phyloP scores from a whole-genome alignment of 1,140 invertebrate species.

The Centruroides sculpturatus region DNA sequence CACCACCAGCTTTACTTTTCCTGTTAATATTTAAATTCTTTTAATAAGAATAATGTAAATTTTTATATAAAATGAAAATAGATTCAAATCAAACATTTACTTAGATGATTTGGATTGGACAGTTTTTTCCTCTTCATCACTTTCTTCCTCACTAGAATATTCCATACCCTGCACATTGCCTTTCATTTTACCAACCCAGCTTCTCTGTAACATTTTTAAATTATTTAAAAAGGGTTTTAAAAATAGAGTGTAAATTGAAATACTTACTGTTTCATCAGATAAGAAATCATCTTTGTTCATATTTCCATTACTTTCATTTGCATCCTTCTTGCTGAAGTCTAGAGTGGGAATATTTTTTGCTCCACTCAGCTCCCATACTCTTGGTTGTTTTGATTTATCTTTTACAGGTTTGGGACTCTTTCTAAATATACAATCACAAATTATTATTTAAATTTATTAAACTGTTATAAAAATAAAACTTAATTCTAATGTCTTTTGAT shows the following conservation, averaged over 20 bases:
- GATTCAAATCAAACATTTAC: neutral
- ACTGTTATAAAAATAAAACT: too few species aligned
- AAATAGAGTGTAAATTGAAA: too few species aligned
- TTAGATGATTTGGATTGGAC: neutral
- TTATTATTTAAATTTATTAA: too few species aligned
- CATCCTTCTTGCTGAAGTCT: slow-evolving; percentile 53
- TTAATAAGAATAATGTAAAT: neutral
- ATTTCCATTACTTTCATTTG: neutral
- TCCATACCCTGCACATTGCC: slow-evolving; percentile 32
- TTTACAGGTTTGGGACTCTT: slow-evolving; percentile 54
- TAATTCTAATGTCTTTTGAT: too few species aligned
- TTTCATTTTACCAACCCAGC: slow-evolving; percentile 27
- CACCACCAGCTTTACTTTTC: slow-evolving; percentile 21
- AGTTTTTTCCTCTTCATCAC: slow-evolving; percentile 18
- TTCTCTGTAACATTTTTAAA: slow-evolving; percentile 1
- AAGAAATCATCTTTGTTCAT: neutral
- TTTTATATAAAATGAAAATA: too few species aligned
- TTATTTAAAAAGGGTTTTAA: neutral
- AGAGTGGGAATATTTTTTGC: slow-evolving; percentile 59
- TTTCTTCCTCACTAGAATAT: slow-evolving; percentile 18
- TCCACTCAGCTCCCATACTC: slow-evolving; percentile 78
- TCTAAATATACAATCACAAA: slow-evolving; percentile 22
- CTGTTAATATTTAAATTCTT: slow-evolving; percentile 4
- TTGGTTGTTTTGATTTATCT: slow-evolving; percentile 63
- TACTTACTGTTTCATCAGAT: neutral